Evolutionary conservation across 2,113 vertebrate species (phyloP), one percentile per base, ranked within the genome.

Genomic region (Misgurnus anguillicaudatus): DNA sequence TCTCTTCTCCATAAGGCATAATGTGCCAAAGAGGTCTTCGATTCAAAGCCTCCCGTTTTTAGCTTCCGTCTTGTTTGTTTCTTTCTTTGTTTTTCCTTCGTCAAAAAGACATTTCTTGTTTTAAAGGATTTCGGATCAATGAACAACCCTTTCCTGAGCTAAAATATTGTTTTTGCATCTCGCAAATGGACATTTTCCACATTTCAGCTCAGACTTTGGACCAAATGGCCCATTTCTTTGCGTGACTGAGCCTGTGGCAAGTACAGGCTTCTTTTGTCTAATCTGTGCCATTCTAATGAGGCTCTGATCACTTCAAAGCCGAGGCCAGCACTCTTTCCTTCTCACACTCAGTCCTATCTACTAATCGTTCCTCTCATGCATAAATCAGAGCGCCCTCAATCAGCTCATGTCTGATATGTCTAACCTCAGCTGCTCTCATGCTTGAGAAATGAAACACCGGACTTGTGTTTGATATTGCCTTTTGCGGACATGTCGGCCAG

Each of bases 11-110:
- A 55, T n/a, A 81, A 82, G 58, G 60, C 61, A 70, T 57, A 71
- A 66, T 78, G 79, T 79, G 81, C 66, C 77, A 72, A 42, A 80
- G 79, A 80, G 78, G 75, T 80, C 78, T 65, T 65, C 41, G 41
- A 78, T 88, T 85, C n/a, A 82, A 19, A 83, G 64, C 16, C 68
- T 51, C 39, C 74, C 87, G 83, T 88, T 86, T 87, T 88, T 88
- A 88, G 76, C 79, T 2, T 6, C 17, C 17, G 58, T 80, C 62
- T 79, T 45, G 71, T 47, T 74, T 42, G 31, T 77, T 79, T 69
- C 64, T 85, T 82, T 82, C 64, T 85, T 82, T 82, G 60, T 86
- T 17, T 31, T 58, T 45, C 10, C 5, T n/a, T 78, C 55, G 66
- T 82, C 51, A 55, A 77, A 48, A 13, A 21, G 65, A 79, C 78